Percentiles rank a stretch among this genome's conserved stretches.
These are phyloP conservation scores for Ophioninae sp. DNA, from an alignment of 2,888 invertebrate genomes.

Conservation along the genomic window DNA sequence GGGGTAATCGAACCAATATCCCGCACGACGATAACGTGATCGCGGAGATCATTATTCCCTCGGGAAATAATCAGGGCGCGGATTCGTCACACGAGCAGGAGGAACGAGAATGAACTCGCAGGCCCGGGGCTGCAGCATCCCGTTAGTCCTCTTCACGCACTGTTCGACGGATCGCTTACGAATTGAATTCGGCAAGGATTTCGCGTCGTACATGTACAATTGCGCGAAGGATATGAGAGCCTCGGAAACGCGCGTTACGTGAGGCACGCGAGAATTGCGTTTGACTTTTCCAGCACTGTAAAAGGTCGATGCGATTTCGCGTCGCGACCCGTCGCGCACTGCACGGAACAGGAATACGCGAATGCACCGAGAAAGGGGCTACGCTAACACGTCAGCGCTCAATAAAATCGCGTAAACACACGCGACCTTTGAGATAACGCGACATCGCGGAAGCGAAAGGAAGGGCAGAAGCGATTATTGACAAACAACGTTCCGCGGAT, in stretches of 20 bases:
- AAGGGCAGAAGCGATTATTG: slow-evolving; percentile 59
- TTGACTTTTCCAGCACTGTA: background rate
- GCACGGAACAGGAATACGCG: background rate
- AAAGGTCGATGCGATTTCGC: background rate
- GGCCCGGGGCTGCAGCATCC: slow-evolving; percentile 34
- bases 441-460: slow-evolving; percentile 27
- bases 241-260: slow-evolving; percentile 14
- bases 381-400: background rate
- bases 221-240: background rate
- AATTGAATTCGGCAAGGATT: slow-evolving; percentile 53
- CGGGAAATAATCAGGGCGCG: slow-evolving; percentile 1
- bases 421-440: slow-evolving; percentile 20
- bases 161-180: slow-evolving; percentile 50
- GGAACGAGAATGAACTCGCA: background rate
- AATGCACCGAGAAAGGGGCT: background rate
- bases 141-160: slow-evolving; percentile 44
- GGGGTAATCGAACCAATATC: background rate
- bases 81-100: background rate
- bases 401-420: slow-evolving; percentile 3
- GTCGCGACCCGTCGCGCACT: background rate
- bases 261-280: background rate
- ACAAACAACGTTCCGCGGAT: slow-evolving; percentile 61
- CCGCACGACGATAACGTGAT: slow-evolving; percentile 5
- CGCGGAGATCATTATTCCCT: slow-evolving; percentile 40
- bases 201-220: slow-evolving; percentile 1